Percentiles rank a stretch among this genome's conserved stretches.
Evolutionary conservation across 2,797 vertebrate species (phyloP).

Genomic region (Galaxias olidus): DNA sequence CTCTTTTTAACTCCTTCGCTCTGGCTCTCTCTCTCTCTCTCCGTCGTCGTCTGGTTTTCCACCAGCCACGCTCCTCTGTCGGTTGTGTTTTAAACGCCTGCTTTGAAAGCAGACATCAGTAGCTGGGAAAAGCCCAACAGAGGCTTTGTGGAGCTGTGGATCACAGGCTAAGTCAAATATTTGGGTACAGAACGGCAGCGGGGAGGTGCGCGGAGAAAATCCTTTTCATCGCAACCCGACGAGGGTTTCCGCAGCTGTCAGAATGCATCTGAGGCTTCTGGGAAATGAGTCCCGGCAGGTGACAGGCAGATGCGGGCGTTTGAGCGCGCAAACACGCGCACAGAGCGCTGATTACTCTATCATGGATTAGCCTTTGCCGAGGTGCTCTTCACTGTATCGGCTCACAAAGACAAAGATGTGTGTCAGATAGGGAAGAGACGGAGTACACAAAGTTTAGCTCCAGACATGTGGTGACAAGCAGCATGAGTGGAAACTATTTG

Average conservation of each 20-base stretch:
- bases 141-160: constrained; percentile 68
- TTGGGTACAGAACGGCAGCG: constrained; percentile 55
- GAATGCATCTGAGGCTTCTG: constrained; percentile 60
- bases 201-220: constrained; percentile 61
- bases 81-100: constrained; percentile 66
- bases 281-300: constrained; percentile 61
- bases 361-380: not conserved
- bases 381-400: too few species aligned
- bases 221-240: constrained; percentile 67
- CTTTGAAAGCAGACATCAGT: constrained; percentile 74
- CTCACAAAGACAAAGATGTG: too few species aligned
- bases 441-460: too few species aligned
- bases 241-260: constrained; percentile 71
- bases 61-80: constrained; percentile 42
- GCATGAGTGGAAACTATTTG: too few species aligned
- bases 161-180: constrained; percentile 77
- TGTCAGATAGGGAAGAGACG: too few species aligned
- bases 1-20: constrained; percentile 2
- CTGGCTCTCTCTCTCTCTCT: constrained; percentile 12
- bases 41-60: too few species aligned
- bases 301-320: constrained; percentile 47
- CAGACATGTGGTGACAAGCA: too few species aligned
- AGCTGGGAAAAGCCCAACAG: constrained; percentile 67
- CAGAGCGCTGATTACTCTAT: constrained; percentile 55
- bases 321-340: constrained; percentile 38